Base-by-base conservation (phyloP, 1,140 invertebrate species). In the Drosophila baimaii region DNA sequence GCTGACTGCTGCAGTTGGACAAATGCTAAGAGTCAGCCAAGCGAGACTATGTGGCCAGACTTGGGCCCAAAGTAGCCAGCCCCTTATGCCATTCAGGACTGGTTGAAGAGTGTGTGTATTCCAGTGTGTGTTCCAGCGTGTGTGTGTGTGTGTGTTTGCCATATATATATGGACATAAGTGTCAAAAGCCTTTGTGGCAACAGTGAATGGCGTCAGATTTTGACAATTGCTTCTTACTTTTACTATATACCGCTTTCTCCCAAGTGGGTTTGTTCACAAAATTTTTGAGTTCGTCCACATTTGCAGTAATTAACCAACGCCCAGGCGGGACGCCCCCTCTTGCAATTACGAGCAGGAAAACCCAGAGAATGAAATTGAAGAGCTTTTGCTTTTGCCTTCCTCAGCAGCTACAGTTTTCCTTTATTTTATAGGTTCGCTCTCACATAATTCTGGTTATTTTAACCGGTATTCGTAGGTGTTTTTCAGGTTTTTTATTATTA, bases 141-240 rank as follows among this genome's bases (percentile, higher is more conserved):
- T 41, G 46, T 44, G 52, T 39, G 33, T 19, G 15, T 19, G 27
- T 41, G 46, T 44, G 52, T 39, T 17, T 29, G 61, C 15, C 47
- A 72, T 31, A 7, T 19, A 46, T 52, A 10, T 52, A 52, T 66
- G 51, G 57, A 57, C 65, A 52, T 37, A 65, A 78, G 82, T 86
- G 82, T 76, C 52, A 79, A 85, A 81, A 81, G 74, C 65, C 65
- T 75, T 85, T 85, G 69, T 81, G 73, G 74, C 59, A 61, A 76
- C 46, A 66, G 35, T 41, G 49, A 68, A 56, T 47, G 63, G 64
- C 69, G 74, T 64, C 41, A 61, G 61, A 78, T 81, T 86, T 63
- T 37, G 66, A 49, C 81, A 75, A 78, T 86, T 81, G 59, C 66
- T 33, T 25, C 55, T 37, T 29, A 21, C 23, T 35, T 51, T 63